A percentile compares a stretch with the other conserved stretches of the same genome.
phyloP scores from a whole-genome alignment of 2,113 vertebrate genomes.

The Phrynocephalus versicolor region DNA sequence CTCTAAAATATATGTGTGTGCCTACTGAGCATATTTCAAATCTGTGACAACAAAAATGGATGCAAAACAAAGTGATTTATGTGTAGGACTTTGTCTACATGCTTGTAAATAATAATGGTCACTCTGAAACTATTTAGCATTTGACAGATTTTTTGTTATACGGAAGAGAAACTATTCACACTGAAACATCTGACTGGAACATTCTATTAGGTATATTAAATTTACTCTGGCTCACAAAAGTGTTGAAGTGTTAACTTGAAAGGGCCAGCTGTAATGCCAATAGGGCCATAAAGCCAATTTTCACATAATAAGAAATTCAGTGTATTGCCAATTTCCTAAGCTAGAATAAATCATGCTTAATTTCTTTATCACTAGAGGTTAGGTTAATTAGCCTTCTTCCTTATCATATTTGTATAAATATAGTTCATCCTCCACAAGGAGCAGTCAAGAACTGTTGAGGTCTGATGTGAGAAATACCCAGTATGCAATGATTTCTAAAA shows the following conservation, averaged over 20 bases:
- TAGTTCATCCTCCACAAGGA: conserved; percentile 11
- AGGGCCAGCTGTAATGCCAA: conserved; percentile 3
- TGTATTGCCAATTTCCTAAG: background rate
- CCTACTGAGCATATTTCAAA: background rate
- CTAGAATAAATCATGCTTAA: background rate
- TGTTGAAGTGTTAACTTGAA: background rate
- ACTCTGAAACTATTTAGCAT: background rate
- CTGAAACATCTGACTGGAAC: conserved; percentile 7
- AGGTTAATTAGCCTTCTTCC: background rate
- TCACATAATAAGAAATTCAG: conserved; percentile 19
- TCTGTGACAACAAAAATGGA: background rate
- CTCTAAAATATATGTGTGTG: background rate
- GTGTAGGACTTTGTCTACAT: background rate
- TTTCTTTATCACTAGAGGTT: conserved; percentile 3
- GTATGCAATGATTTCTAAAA: background rate
- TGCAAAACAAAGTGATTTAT: background rate
- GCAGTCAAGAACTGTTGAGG: background rate
- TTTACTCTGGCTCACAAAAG: conserved; percentile 19
- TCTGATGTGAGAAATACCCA: background rate
- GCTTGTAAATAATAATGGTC: background rate
- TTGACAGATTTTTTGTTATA: background rate
- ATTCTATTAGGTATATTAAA: conserved; percentile 4
- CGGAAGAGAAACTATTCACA: conserved; percentile 5
- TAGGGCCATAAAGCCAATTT: conserved; percentile 22
- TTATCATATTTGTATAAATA: conserved; percentile 29